phyloP scores from a whole-genome alignment of 1,140 invertebrate species.

The Nasonia longicornis region DNA sequence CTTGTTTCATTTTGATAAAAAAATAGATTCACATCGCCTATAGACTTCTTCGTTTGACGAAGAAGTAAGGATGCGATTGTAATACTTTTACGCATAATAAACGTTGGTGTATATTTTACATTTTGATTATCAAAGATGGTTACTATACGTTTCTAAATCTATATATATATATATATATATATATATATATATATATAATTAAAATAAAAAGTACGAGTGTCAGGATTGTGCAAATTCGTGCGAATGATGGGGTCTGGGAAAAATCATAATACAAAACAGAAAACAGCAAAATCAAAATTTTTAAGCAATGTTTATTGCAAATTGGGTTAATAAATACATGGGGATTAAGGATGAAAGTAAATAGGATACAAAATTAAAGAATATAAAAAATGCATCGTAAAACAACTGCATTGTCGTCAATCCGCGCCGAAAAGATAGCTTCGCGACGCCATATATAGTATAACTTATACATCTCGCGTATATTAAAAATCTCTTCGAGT shows the following conservation, averaged over 20 bases:
- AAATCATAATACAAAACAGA: constrained; percentile 4
- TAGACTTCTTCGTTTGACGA: constrained; percentile 5
- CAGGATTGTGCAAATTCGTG: not conserved
- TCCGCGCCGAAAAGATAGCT: not conserved
- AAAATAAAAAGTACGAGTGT: not conserved
- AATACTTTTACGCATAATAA: not conserved
- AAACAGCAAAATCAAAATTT: constrained; percentile 8
- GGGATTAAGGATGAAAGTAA: constrained; percentile 20
- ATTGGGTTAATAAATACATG: constrained; percentile 42
- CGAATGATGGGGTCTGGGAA: not conserved
- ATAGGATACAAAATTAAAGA: constrained; percentile 21
- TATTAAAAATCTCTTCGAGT: constrained; percentile 9
- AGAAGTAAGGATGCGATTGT: constrained; percentile 23
- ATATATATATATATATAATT: not conserved
- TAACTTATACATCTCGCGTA: constrained; percentile 4
- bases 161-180: not conserved
- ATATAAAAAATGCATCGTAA: constrained; percentile 36
- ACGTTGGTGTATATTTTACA: not conserved
- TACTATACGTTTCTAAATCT: not conserved
- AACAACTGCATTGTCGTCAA: not conserved
- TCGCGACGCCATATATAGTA: no score
- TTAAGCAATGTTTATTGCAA: constrained; percentile 44
- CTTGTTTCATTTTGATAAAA: not conserved
- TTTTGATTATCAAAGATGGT: not conserved
- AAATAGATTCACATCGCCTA: constrained; percentile 9